Base-by-base conservation (phyloP, 2,888 invertebrate species). In the Seira sanloemensis region DNA sequence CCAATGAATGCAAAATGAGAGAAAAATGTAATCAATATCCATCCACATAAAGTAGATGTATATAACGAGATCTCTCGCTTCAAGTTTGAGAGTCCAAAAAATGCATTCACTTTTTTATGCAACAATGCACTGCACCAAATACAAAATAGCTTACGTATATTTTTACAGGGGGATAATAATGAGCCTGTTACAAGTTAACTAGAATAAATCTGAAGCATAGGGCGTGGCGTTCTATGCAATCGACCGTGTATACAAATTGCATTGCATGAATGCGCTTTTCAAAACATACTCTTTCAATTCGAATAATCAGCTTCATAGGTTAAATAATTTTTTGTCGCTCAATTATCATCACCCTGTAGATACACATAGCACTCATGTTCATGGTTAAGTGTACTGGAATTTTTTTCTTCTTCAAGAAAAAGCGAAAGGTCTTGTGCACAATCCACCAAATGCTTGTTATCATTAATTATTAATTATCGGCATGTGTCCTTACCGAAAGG, bases 71-170 rank as follows among this genome's bases (percentile, higher is more conserved):
- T n/a, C n/a, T n/a, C n/a, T n/a, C n/a, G n/a, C n/a, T n/a, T n/a
- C n/a, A n/a, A n/a, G n/a, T 18, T n/a, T 62, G 62, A 62, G n/a
- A 62, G 9, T 50, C 50, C 50, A 50, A 62, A 62, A 62, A 62
- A 62, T 62, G 62, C 62, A 62, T 62, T 62, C 62, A 62, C 62
- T 62, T 62, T 62, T 62, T 62, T 62, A 62, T 62, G 62, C 62
- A 62, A 62, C 62, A 62, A 62, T 62, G 62, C 62, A 62, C 62
- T 62, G 62, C 62, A 62, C 62, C 62, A 62, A 62, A 62, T 62
- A n/a, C n/a, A 62, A 62, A 62, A 62, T 62, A 62, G 62, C 23
- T 62, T 62, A 21, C 62, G 19, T 62, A 21, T 62, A 50, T 62
- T 62, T 23, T 62, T 62, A 62, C 62, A 62, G 21, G 62, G 1